Percentiles rank a stretch among this genome's conserved stretches.
These are phyloP conservation scores for Paramormyrops hopkinsi DNA, from an alignment of 2,797 vertebrate genomes.

Conservation along the genomic window DNA sequence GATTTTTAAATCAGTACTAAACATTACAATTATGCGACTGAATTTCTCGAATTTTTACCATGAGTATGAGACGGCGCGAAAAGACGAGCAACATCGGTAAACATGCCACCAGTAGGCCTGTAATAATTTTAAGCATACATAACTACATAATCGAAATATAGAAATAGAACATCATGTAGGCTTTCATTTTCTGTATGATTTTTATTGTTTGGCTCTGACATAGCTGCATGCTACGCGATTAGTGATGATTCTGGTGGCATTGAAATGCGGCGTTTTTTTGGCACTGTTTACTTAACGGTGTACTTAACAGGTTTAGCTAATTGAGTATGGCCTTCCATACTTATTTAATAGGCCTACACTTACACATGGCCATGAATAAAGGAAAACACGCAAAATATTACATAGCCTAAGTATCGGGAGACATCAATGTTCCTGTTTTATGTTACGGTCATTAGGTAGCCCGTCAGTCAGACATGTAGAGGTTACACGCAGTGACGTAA, in stretches of 20 bases:
- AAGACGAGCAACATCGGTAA: neutral
- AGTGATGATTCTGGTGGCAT: neutral
- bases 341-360: neutral
- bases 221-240: neutral
- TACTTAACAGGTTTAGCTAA: neutral
- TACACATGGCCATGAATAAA: constrained; percentile 28
- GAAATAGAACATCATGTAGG: neutral
- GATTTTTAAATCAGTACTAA: neutral
- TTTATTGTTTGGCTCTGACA: neutral
- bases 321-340: constrained; percentile 8
- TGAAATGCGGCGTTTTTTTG: neutral
- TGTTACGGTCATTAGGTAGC: neutral
- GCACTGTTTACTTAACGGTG: neutral
- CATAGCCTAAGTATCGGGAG: neutral
- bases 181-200: neutral
- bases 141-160: neutral
- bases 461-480: neutral
- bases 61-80: neutral
- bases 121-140: neutral
- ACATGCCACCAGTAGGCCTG: neutral
- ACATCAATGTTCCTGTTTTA: neutral
- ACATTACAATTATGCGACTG: neutral
- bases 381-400: neutral
- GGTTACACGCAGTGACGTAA: neutral
- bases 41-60: neutral